A percentile compares a stretch with the other conserved stretches of the same genome.
These are phyloP conservation scores for Oryzias curvinotus DNA, from an alignment of 2,113 vertebrate genomes.

Conservation along the genomic window DNA sequence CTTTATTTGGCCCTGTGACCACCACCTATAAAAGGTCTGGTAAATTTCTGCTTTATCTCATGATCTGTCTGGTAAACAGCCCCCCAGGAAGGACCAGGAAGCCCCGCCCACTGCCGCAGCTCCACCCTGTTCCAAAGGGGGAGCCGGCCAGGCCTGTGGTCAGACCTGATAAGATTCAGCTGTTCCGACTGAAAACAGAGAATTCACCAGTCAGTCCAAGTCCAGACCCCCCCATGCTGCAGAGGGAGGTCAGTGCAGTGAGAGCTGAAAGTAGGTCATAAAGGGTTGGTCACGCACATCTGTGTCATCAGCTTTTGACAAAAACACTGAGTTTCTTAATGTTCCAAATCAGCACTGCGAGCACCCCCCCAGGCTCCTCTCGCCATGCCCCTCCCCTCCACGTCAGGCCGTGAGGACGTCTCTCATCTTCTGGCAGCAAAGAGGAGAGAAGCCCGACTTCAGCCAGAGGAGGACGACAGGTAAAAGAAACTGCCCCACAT, in stretches of 20 bases:
- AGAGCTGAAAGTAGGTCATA: conserved; percentile 38
- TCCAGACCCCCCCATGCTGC: conserved; percentile 9
- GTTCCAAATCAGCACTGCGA: conserved; percentile 12
- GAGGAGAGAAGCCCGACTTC: conserved; percentile 85
- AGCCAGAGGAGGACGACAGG: conserved; percentile 85
- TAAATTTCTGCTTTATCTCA: too few relatives aligned
- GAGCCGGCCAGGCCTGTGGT: conserved; percentile 74
- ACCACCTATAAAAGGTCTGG: too few relatives aligned
- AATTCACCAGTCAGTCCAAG: conserved; percentile 9
- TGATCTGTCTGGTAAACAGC: too few relatives aligned
- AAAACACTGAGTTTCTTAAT: background rate
- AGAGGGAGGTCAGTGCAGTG: conserved; percentile 15
- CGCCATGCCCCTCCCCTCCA: conserved; percentile 69
- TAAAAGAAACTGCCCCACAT: conserved; percentile 44
- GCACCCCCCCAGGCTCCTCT: conserved; percentile 40
- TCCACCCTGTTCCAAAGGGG: conserved; percentile 26
- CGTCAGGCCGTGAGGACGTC: conserved; percentile 87
- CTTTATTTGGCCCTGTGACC: too few relatives aligned
- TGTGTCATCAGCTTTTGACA: background rate
- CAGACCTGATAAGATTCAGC: conserved; percentile 69
- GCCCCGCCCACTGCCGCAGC: conserved; percentile 5
- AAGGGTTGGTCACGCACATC: background rate
- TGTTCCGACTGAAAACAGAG: conserved; percentile 57
- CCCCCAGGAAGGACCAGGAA: conserved; percentile 3
- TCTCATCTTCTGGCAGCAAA: conserved; percentile 87